Evolutionary conservation across 2,888 invertebrate species (phyloP), one percentile per base, ranked within the genome.

Genomic region (Mycalesis mineus): DNA sequence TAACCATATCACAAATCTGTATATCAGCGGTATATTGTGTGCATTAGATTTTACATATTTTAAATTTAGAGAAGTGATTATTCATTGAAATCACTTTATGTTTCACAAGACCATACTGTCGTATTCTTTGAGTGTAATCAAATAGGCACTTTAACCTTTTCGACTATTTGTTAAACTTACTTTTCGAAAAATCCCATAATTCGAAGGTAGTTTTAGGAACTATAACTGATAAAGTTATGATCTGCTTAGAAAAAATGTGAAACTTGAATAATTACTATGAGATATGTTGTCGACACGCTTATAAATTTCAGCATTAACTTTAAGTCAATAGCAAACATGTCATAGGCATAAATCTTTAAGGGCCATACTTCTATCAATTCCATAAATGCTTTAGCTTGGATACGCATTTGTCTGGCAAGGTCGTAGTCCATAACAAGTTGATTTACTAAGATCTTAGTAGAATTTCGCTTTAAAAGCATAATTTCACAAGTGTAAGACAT

Each of bases 241-340:
- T 9, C 9, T 13, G 17, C 7, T 75, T 67, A 78, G 28, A 73
- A 44, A 58, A 82, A 77, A 65, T 82, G 79, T 47, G 77, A 77
- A 40, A 82, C 68, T 69, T 87, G 87, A 62, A 86, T 75, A 31
- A 84, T 77, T 17, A 86, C 74, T 67, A 87, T 83, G 49, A 85
- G 73, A 63, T 84, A 86, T 0, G 85, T 83, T 0, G 84, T 82
- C 13, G 82, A 77, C 3, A 84, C 77, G 62, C 82, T 84, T 39
- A 84, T 74, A 58, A 84, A 86, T 52, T 84, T 84, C 8, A 85
- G 67, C 68, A 84, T 77, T 4, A 87, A 64, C 1, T 80, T 80
- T 17, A 84, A 74, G 61, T 87, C 81, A 1, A 87, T 73, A 5
- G 77, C 72, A 61, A 84, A 80, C 79, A 86, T 80, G 55, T 83